Evolutionary conservation across 2,113 vertebrate genomes (phyloP).

Genomic region (Microtus ochrogaster): DNA sequence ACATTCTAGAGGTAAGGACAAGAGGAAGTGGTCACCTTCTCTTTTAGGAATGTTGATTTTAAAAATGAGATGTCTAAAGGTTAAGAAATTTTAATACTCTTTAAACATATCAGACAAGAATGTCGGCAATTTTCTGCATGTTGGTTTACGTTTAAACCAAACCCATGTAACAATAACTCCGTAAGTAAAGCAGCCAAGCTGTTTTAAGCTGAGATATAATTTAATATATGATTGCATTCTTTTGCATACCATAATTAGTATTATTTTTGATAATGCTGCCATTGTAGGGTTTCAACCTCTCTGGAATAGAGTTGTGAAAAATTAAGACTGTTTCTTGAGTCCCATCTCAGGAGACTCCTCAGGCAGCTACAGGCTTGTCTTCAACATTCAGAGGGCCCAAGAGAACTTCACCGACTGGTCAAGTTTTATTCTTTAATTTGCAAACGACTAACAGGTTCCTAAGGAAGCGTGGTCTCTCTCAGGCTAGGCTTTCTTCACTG

Average conservation of each 20-base stretch:
- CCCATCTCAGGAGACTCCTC: neutral
- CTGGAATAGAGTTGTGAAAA: neutral
- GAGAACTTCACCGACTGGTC: neutral
- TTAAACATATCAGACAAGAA: slow-evolving; percentile 3
- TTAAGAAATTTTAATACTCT: slow-evolving; percentile 10
- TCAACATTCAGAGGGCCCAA: neutral
- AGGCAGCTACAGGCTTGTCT: neutral
- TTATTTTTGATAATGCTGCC: neutral
- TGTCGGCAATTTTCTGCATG: slow-evolving; percentile 3
- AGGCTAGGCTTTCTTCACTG: neutral
- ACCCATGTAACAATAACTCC: neutral
- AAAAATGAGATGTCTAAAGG: neutral
- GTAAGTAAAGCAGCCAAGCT: neutral
- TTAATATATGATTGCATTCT: neutral
- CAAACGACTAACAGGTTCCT: neutral
- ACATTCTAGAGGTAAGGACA: neutral
- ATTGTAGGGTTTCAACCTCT: neutral
- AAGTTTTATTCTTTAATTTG: neutral
- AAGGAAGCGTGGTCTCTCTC: neutral
- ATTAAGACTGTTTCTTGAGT: neutral
- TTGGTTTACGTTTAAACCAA: neutral
- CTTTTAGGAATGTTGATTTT: slow-evolving; percentile 31
- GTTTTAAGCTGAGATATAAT: neutral
- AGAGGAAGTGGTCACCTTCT: neutral
- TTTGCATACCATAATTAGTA: neutral